Evolutionary conservation across 2,113 vertebrate species (phyloP).

Genomic region (Carlito syrichta): DNA sequence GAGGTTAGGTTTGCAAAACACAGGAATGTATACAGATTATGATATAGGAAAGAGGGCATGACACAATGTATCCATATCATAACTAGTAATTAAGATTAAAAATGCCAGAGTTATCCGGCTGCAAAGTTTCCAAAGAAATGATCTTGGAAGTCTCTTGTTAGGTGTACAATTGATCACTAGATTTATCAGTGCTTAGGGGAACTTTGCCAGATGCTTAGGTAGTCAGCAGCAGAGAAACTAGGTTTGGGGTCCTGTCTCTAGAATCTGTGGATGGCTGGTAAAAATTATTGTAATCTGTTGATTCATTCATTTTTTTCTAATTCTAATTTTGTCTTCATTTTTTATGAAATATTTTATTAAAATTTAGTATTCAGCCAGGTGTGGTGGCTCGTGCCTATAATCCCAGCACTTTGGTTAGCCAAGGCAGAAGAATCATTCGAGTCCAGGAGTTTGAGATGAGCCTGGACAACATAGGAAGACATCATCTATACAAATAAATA

Average conservation of each 20-base stretch:
- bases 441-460: too few relatives aligned
- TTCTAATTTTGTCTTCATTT: background rate
- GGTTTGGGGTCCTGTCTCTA: background rate
- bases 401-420: too few relatives aligned
- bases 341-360: background rate
- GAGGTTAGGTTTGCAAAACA: background rate
- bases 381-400: too few relatives aligned
- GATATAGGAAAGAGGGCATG: background rate
- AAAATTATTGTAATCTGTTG: background rate
- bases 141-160: background rate
- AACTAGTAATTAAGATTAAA: background rate
- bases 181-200: background rate
- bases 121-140: background rate
- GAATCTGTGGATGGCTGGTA: background rate
- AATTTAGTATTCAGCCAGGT: too few relatives aligned
- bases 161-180: background rate
- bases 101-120: background rate
- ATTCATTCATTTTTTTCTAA: background rate
- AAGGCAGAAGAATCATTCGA: too few relatives aligned
- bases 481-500: too few relatives aligned
- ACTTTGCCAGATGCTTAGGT: background rate
- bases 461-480: too few relatives aligned
- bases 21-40: background rate
- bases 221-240: background rate
- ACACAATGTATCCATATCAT: background rate